Evolutionary conservation across 2,113 vertebrate genomes (phyloP).

Genomic region (Paramisgurnus dabryanus): DNA sequence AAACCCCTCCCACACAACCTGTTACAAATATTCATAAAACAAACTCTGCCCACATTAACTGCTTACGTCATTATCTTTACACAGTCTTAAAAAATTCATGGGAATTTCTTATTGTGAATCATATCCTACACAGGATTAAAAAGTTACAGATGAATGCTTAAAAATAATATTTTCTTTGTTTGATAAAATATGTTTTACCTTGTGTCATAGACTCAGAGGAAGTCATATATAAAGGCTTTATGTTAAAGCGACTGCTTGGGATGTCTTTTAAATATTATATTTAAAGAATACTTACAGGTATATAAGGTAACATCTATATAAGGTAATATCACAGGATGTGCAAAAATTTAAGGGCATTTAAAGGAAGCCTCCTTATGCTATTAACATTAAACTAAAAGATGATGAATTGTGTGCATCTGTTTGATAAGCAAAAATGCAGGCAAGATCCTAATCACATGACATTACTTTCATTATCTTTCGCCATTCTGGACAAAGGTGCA

Average conservation of each 20-base stretch:
- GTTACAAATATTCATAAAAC: conserved; percentile 9
- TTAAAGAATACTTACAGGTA: conserved; percentile 30
- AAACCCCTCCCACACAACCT: conserved; percentile 3
- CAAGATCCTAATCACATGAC: conserved; percentile 63
- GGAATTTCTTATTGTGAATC: neutral
- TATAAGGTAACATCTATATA: neutral
- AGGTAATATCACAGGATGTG: neutral
- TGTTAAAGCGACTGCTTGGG: conserved; percentile 6
- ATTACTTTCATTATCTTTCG: conserved; percentile 67
- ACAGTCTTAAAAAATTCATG: neutral
- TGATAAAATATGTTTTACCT: conserved; percentile 11
- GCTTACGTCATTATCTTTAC: neutral
- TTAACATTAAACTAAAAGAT: neutral
- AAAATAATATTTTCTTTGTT: conserved; percentile 1
- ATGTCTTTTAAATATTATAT: conserved; percentile 29
- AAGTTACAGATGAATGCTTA: conserved; percentile 26
- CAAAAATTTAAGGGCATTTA: neutral
- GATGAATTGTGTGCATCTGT: neutral
- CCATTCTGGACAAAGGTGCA: conserved; percentile 71
- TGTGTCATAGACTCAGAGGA: conserved; percentile 3
- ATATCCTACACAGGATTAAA: neutral
- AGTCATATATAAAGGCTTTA: conserved; percentile 38
- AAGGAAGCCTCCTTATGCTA: neutral
- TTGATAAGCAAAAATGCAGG: conserved; percentile 32
- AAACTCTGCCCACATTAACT: neutral